Conservation (phyloP, 2,797 vertebrate genomes). For the Poeciliopsis gracilis region DNA sequence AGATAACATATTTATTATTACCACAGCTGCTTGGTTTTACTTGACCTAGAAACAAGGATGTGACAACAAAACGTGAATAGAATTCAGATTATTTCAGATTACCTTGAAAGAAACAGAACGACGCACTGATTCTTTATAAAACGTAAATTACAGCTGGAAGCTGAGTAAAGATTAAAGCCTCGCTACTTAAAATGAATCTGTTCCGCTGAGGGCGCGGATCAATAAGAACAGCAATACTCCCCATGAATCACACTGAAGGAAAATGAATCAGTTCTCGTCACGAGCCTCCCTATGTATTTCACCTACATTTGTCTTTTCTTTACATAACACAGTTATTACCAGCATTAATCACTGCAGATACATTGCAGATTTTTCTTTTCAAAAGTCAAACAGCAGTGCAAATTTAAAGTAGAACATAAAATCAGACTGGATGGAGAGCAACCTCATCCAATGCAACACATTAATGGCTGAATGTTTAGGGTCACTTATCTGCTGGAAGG, state of each 20-base stretch:
- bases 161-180: constrained; percentile 6
- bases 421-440: not conserved
- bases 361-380: constrained; percentile 1
- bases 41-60: constrained; percentile 18
- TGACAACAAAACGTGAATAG: constrained; percentile 3
- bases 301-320: constrained; percentile 10
- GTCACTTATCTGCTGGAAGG: not conserved
- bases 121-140: constrained; percentile 21
- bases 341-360: constrained; percentile 11
- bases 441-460: no score
- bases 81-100: constrained; percentile 11
- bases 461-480: not conserved
- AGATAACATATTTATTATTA: constrained; percentile 29
- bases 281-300: constrained; percentile 21
- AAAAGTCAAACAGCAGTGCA: not conserved
- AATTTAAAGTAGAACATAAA: not conserved
- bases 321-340: constrained; percentile 4
- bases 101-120: constrained; percentile 1
- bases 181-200: not conserved
- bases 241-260: constrained; percentile 29
- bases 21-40: constrained; percentile 36
- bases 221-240: constrained; percentile 31
- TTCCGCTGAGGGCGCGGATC: constrained; percentile 10
- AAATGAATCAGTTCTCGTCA: constrained; percentile 17
- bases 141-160: constrained; percentile 35